phyloP scores from a whole-genome alignment of 2,888 invertebrate species.

The Amaurobius ferox region DNA sequence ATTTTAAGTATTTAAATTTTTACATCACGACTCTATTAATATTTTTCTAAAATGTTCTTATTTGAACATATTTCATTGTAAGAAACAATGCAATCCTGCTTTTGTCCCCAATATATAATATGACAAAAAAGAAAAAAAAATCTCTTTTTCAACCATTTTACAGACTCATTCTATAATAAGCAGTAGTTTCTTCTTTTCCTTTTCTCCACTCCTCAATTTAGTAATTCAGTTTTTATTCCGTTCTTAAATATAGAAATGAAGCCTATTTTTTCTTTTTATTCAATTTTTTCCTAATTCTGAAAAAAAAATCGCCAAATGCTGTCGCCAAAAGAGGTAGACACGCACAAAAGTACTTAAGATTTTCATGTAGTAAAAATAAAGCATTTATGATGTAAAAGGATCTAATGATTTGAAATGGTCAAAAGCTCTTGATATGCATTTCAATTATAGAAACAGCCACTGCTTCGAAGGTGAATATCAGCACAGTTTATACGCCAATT shows the following conservation, averaged over 20 bases:
- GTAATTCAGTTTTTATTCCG: neutral
- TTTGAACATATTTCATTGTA: no score
- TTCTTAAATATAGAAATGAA: neutral
- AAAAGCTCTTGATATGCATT: no score
- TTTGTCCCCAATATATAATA: no score
- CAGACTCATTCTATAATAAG: neutral
- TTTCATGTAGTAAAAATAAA: neutral
- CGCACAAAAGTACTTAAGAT: constrained; percentile 15
- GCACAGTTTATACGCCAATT: no score
- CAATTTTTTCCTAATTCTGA: neutral
- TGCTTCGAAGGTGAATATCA: no score
- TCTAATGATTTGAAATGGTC: neutral
- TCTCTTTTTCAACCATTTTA: no score
- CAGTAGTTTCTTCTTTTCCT: neutral
- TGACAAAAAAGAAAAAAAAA: no score
- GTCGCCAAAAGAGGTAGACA: neutral
- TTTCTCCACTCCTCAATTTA: neutral
- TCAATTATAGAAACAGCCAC: no score
- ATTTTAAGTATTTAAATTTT: no score
- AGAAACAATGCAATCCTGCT: no score
- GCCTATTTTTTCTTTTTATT: neutral
- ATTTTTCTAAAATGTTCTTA: no score
- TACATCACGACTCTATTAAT: no score
- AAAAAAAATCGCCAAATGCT: neutral
- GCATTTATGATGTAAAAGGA: neutral